Conservation (phyloP, 2,797 vertebrate genomes). For the Rhodeus uyekii region DNA sequence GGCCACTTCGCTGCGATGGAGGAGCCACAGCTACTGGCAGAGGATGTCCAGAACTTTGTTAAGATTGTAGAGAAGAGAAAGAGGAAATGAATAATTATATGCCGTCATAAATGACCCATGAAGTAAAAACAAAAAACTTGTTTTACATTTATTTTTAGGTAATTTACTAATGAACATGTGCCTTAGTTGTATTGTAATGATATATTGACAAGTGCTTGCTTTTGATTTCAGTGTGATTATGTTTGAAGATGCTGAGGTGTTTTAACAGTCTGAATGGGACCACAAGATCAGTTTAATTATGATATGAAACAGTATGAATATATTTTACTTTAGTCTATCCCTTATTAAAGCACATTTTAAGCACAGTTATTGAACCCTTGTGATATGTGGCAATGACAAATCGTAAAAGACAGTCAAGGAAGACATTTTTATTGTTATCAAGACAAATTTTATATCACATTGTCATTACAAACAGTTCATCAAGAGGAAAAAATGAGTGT, state of each 20-base stretch:
- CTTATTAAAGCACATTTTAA: neutral
- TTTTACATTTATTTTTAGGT: neutral
- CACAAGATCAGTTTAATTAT: neutral
- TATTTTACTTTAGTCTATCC: neutral
- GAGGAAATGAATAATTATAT: constrained; percentile 15
- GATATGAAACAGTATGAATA: neutral
- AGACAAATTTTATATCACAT: constrained; percentile 19
- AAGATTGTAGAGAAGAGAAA: constrained; percentile 74
- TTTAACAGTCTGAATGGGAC: neutral
- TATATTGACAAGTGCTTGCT: neutral
- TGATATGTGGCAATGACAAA: neutral
- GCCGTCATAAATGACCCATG: neutral
- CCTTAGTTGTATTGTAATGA: neutral
- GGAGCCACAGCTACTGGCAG: constrained; percentile 83
- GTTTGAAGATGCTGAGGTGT: neutral
- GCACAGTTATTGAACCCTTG: neutral
- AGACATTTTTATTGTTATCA: constrained; percentile 42
- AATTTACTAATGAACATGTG: neutral
- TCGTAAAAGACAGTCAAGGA: neutral
- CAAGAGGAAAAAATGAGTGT: constrained; percentile 30
- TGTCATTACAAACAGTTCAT: constrained; percentile 44
- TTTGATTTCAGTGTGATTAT: constrained; percentile 12
- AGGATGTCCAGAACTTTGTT: constrained; percentile 82
- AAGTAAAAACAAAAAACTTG: neutral
- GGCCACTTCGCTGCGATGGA: constrained; percentile 92